phyloP scores from a whole-genome alignment of 1,140 invertebrate species.

The Diuraphis noxia region DNA sequence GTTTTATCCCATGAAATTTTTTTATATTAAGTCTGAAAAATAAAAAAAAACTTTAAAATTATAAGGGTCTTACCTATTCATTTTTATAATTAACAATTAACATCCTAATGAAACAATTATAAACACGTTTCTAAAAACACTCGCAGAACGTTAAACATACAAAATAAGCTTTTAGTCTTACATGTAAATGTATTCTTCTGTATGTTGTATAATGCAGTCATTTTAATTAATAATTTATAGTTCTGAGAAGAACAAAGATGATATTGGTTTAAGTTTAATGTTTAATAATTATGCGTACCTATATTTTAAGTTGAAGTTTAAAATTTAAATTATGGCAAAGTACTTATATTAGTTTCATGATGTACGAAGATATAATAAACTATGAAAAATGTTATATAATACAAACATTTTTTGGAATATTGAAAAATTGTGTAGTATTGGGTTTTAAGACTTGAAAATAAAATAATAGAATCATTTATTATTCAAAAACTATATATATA shows the following conservation, averaged over 20 bases:
- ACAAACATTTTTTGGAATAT: background rate
- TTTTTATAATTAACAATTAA: background rate
- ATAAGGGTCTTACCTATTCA: background rate
- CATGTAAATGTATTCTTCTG: background rate
- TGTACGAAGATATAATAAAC: background rate
- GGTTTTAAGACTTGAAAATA: background rate
- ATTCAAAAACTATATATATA: background rate
- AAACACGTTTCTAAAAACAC: background rate
- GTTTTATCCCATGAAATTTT: background rate
- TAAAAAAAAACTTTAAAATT: background rate
- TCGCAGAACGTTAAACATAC: background rate
- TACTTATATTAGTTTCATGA: background rate
- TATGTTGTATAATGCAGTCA: background rate
- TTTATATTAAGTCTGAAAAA: background rate
- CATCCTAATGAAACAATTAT: background rate
- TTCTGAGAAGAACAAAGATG: background rate
- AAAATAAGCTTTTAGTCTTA: background rate
- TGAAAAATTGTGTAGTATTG: background rate
- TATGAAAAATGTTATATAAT: background rate
- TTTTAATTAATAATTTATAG: background rate
- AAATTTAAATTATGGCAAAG: background rate
- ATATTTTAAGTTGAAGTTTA: background rate
- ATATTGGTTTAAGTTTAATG: no score
- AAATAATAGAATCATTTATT: background rate
- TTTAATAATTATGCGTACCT: background rate